These are phyloP conservation scores for Clusia tigrina DNA, from an alignment of 2,888 invertebrate genomes.

Conservation along the genomic window DNA sequence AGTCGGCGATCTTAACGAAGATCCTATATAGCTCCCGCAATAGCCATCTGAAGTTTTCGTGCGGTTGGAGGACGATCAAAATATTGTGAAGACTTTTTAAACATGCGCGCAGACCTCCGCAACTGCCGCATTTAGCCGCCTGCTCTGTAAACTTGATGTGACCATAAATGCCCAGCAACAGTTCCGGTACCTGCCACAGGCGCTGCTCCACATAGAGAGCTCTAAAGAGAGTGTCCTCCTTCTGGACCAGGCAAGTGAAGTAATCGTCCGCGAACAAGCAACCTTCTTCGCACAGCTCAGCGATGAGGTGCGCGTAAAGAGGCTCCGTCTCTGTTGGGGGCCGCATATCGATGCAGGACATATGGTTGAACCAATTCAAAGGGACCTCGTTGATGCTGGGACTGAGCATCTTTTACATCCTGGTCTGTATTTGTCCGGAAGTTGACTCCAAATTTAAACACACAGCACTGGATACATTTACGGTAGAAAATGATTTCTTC, in stretches of 20 bases:
- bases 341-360: neutral
- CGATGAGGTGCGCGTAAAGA: neutral
- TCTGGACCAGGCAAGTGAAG: constrained; percentile 16
- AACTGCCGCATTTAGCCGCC: constrained; percentile 7
- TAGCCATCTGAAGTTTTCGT: too few relatives aligned
- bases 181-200: constrained; percentile 17
- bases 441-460: neutral
- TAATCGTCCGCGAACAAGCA: constrained; percentile 19
- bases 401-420: neutral
- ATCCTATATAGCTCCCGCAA: too few relatives aligned
- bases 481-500: too few relatives aligned
- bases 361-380: neutral
- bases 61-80: too few relatives aligned
- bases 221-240: too few relatives aligned
- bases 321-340: too few relatives aligned
- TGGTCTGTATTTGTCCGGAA: too few relatives aligned
- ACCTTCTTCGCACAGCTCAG: constrained; percentile 5
- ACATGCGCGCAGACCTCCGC: neutral
- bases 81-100: constrained; percentile 25
- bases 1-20: too few relatives aligned
- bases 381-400: neutral
- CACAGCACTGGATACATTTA: too few relatives aligned
- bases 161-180: constrained; percentile 23
- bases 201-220: too few relatives aligned
- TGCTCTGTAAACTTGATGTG: constrained; percentile 28